Evolutionary conservation across 2,888 invertebrate genomes (phyloP).

Genomic region (Drosophila anomalipes): DNA sequence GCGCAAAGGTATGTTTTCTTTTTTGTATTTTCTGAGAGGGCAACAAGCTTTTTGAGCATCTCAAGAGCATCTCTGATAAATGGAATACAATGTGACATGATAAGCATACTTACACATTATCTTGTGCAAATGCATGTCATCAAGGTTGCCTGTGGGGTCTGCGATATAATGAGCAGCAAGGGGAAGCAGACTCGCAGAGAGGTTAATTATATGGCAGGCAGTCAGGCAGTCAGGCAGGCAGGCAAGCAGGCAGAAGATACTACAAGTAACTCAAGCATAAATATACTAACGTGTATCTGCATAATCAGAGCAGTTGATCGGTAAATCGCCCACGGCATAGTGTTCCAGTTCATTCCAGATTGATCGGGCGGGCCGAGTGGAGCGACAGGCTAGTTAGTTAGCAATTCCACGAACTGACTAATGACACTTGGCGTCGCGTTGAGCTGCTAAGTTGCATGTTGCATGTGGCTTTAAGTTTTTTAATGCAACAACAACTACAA

Average conservation of each 20-base stretch:
- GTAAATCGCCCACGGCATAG: constrained; percentile 68
- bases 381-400: constrained; percentile 74
- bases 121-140: constrained; percentile 72
- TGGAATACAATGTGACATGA: constrained; percentile 56
- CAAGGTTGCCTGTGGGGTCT: constrained; percentile 65
- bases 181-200: constrained; percentile 4
- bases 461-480: constrained; percentile 13
- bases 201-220: neutral
- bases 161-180: constrained; percentile 68
- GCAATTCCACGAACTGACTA: constrained; percentile 74
- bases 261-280: constrained; percentile 28
- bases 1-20: neutral
- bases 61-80: constrained; percentile 36
- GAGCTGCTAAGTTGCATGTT: constrained; percentile 61
- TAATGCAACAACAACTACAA: neutral
- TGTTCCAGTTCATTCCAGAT: constrained; percentile 64
- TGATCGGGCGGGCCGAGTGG: constrained; percentile 59
- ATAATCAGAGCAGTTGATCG: constrained; percentile 73
- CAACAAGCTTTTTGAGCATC: constrained; percentile 2
- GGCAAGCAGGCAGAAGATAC: constrained; percentile 1
- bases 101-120: constrained; percentile 55
- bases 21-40: neutral
- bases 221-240: fast-evolving
- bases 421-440: constrained; percentile 69
- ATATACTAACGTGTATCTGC: constrained; percentile 50